Conservation (phyloP, 2,888 invertebrate genomes). For the Pardosa pseudoannulata region DNA sequence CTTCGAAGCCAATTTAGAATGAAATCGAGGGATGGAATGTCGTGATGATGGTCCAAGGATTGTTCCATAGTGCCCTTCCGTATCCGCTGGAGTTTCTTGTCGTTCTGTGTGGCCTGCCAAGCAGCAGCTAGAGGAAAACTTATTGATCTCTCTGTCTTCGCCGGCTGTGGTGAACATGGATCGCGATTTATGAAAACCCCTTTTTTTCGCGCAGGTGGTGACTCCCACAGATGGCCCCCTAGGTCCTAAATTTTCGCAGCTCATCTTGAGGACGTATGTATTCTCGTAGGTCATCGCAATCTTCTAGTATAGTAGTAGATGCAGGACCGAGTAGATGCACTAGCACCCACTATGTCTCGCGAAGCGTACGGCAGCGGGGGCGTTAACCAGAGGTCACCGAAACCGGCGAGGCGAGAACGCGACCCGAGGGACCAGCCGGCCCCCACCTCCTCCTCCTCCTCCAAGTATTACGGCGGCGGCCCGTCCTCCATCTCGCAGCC, state of each 20-base stretch:
- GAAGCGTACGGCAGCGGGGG: conserved; percentile 67
- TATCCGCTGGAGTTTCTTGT: not conserved
- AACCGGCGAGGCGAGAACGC: conserved; percentile 51
- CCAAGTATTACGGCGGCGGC: conserved; percentile 51
- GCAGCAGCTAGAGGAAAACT: not conserved
- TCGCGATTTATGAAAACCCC: conserved; percentile 18
- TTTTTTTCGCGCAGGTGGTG: conserved; percentile 1
- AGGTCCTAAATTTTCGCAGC: conserved; percentile 2
- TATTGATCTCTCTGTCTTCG: conserved; percentile 14
- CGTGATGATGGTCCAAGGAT: not conserved
- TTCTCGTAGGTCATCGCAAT: conserved; percentile 35
- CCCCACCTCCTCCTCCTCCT: conserved; percentile 17
- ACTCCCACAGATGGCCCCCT: not conserved
- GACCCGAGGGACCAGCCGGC: conserved; percentile 13
- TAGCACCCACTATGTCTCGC: conserved; percentile 68
- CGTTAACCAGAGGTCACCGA: conserved; percentile 68
- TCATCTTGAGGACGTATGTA: conserved; percentile 48
- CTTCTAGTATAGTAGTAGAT: conserved; percentile 66
- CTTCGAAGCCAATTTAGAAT: not conserved
- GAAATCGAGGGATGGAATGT: not conserved
- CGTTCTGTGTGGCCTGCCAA: not conserved
- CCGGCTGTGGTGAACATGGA: conserved; percentile 45
- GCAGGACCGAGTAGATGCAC: conserved; percentile 52
- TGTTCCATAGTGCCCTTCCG: not conserved
- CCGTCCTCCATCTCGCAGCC: conserved; percentile 73